Percentiles rank a stretch among this genome's conserved stretches.
phyloP scores from a whole-genome alignment of 2,797 vertebrate genomes.

The Clarias platycephalus region DNA sequence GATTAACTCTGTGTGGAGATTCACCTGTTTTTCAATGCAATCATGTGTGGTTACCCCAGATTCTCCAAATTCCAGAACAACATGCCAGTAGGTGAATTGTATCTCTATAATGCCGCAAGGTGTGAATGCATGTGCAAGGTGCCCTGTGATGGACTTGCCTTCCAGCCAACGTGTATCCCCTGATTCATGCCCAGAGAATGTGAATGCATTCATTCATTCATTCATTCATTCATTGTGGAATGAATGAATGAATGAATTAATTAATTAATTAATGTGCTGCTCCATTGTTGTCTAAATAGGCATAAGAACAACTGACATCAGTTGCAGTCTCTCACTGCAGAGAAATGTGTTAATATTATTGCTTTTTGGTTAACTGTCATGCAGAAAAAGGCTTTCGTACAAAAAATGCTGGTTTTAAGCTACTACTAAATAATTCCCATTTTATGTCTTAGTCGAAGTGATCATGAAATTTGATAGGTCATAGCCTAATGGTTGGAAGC shows the following conservation, averaged over 20 bases:
- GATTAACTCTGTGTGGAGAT: background rate
- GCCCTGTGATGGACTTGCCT: background rate
- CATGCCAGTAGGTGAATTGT: background rate
- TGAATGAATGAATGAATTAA: background rate
- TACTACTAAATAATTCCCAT: background rate
- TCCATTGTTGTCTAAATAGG: background rate
- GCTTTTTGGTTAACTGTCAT: background rate
- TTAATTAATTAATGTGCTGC: background rate
- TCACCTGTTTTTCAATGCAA: background rate
- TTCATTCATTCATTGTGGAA: background rate
- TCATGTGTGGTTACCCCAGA: background rate
- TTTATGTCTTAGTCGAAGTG: background rate
- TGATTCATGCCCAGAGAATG: background rate
- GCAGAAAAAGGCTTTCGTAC: background rate
- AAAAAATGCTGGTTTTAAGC: slow-evolving; percentile 1
- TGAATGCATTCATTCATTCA: no score
- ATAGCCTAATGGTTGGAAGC: background rate
- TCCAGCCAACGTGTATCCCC: background rate
- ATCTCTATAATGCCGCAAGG: background rate
- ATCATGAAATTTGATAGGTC: background rate
- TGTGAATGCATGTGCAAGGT: background rate
- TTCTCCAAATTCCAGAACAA: background rate
- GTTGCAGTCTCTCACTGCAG: background rate
- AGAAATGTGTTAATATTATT: background rate
- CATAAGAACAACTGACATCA: background rate